A percentile compares a stretch with the other conserved stretches of the same genome.
These are phyloP conservation scores for Sander vitreus DNA, from an alignment of 2,113 vertebrate species.

Conservation along the genomic window DNA sequence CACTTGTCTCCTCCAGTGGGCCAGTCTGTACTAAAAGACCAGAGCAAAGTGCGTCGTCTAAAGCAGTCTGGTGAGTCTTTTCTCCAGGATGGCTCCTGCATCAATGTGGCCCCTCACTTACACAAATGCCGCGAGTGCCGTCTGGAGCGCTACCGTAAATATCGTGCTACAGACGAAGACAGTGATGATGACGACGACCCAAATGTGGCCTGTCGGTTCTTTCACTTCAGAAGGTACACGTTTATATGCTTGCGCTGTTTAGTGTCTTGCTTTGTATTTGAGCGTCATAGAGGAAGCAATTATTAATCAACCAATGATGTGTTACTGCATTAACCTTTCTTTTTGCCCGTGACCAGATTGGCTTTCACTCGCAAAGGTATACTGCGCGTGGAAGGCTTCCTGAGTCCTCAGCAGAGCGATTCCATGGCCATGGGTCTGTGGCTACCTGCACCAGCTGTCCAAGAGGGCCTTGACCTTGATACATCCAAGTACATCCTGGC, in stretches of 20 bases:
- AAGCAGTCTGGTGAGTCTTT: constrained; percentile 98
- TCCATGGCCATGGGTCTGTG: constrained; percentile 97
- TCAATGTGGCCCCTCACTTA: constrained; percentile 97
- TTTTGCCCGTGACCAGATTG: constrained; percentile 82
- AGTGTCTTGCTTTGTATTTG: neutral
- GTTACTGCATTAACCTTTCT: neutral
- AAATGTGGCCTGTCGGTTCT: constrained; percentile 97
- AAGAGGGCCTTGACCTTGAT: constrained; percentile 95
- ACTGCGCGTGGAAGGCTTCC: constrained; percentile 95
- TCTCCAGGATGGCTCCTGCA: constrained; percentile 97
- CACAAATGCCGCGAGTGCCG: constrained; percentile 99
- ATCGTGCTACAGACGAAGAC: constrained; percentile 90
- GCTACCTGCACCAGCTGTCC: constrained; percentile 91
- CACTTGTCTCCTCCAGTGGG: constrained; percentile 85
- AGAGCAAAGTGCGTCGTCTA: constrained; percentile 95
- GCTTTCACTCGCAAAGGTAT: constrained; percentile 97
- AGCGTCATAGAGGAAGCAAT: neutral
- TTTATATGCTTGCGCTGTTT: neutral
- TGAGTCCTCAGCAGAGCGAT: constrained; percentile 97
- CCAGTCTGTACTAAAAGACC: constrained; percentile 96
- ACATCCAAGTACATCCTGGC: constrained; percentile 99
- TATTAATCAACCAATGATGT: neutral
- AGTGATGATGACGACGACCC: constrained; percentile 91
- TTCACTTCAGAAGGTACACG: constrained; percentile 95
- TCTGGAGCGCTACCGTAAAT: constrained; percentile 96